Conservation (phyloP, 2,888 invertebrate species). For the Drosophila mettleri region DNA sequence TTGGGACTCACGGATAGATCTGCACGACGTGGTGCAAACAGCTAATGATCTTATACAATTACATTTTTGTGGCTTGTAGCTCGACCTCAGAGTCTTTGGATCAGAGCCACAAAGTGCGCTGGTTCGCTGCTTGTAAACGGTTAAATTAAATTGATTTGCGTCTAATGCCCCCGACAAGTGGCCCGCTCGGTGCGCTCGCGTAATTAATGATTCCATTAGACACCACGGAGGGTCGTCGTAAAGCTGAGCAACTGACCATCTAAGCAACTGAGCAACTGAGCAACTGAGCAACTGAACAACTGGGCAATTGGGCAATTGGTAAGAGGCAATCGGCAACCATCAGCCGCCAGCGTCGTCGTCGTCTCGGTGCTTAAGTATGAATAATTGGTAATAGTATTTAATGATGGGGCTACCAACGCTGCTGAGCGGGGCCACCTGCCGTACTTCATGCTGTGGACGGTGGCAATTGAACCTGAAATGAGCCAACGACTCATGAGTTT, state of each 20-base stretch:
- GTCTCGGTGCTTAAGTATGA: constrained; percentile 80
- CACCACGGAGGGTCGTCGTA: constrained; percentile 58
- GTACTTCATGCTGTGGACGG: constrained; percentile 47
- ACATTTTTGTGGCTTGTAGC: constrained; percentile 47
- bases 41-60: constrained; percentile 79
- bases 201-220: constrained; percentile 82
- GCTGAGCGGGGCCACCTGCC: constrained; percentile 64
- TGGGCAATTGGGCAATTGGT: constrained; percentile 26
- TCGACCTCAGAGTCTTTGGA: constrained; percentile 31
- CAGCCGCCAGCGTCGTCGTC: constrained; percentile 56
- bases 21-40: constrained; percentile 16
- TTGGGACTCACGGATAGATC: constrained; percentile 1
- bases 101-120: constrained; percentile 21
- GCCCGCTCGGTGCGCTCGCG: constrained; percentile 67
- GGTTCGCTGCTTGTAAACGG: constrained; percentile 74
- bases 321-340: constrained; percentile 19
- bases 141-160: constrained; percentile 82
- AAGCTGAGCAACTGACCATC: constrained; percentile 16
- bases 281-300: constrained; percentile 13
- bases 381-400: constrained; percentile 82
- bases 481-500: constrained; percentile 36
- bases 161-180: constrained; percentile 82
- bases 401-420: constrained; percentile 65
- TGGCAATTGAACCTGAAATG: constrained; percentile 57
- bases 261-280: constrained; percentile 20